A percentile compares a stretch with the other conserved stretches of the same genome.
phyloP scores from a whole-genome alignment of 1,140 invertebrate genomes.

The Hirudo medicinalis region DNA sequence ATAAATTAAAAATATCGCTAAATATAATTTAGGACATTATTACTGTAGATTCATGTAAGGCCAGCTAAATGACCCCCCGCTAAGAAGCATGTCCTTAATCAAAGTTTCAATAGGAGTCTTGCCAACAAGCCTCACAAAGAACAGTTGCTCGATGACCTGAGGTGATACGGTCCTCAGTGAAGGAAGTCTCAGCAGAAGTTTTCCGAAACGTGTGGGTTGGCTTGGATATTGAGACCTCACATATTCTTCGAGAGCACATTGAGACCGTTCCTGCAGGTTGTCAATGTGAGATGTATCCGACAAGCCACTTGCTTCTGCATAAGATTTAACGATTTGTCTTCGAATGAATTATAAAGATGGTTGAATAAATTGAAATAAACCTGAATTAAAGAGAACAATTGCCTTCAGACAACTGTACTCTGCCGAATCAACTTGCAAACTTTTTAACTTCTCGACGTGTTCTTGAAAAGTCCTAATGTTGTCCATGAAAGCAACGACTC shows the following conservation, averaged over 20 bases:
- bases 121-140: slow-evolving; percentile 86
- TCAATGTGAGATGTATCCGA: slow-evolving; percentile 86
- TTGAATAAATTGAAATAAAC: slow-evolving; percentile 44
- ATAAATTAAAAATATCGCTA: too few relatives aligned
- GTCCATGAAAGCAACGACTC: slow-evolving; percentile 96
- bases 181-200: slow-evolving; percentile 73
- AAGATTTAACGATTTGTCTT: background rate
- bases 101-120: slow-evolving; percentile 94
- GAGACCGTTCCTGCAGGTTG: slow-evolving; percentile 85
- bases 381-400: slow-evolving; percentile 95
- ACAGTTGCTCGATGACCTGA: slow-evolving; percentile 88
- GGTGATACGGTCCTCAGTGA: slow-evolving; percentile 79
- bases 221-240: slow-evolving; percentile 86
- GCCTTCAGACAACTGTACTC: slow-evolving; percentile 98
- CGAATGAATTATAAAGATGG: background rate
- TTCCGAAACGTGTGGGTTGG: slow-evolving; percentile 85
- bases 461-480: slow-evolving; percentile 94
- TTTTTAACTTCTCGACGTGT: slow-evolving; percentile 94
- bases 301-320: slow-evolving; percentile 76
- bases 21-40: background rate
- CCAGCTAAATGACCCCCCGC: slow-evolving; percentile 76
- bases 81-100: slow-evolving; percentile 87
- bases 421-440: slow-evolving; percentile 88
- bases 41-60: slow-evolving; percentile 67
- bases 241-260: slow-evolving; percentile 89